Evolutionary conservation across 1,140 invertebrate genomes (phyloP).

Genomic region (Habropoda laboriosa): DNA sequence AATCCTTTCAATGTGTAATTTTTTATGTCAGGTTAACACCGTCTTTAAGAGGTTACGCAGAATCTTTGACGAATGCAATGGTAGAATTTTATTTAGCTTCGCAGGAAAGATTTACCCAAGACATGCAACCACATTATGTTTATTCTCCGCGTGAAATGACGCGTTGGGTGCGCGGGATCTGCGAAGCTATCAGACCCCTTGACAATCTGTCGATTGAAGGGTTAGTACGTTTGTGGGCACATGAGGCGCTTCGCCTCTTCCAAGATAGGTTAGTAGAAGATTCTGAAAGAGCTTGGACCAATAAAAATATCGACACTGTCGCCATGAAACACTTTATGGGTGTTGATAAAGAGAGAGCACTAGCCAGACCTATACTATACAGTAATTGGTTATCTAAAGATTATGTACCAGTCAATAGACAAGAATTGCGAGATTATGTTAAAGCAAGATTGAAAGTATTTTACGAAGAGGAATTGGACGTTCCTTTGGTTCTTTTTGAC

Average conservation of each 20-base stretch:
- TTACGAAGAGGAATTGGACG: conserved; percentile 99
- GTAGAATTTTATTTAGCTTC: conserved; percentile 98
- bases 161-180: conserved; percentile 99
- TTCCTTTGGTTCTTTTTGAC: conserved; percentile 98
- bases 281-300: conserved; percentile 97
- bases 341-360: conserved; percentile 92
- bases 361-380: conserved; percentile 96
- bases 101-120: conserved; percentile 99
- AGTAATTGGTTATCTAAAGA: conserved; percentile 99
- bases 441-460: conserved; percentile 99
- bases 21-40: conserved; percentile 87
- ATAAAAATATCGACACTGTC: conserved; percentile 97
- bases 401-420: conserved; percentile 97
- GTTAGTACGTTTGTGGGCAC: conserved; percentile 98
- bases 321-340: conserved; percentile 97
- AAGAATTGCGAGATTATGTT: conserved; percentile 97
- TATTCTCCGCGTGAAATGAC: conserved; percentile 99
- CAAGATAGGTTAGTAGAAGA: conserved; percentile 98
- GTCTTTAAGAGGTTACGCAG: conserved; percentile 94
- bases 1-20: not conserved
- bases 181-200: conserved; percentile 97
- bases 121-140: conserved; percentile 99
- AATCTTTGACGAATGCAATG: conserved; percentile 99
- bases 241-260: conserved; percentile 98
- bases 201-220: conserved; percentile 96